Base-by-base conservation (phyloP, 1,140 invertebrate species). In the Melitaea cinxia region DNA sequence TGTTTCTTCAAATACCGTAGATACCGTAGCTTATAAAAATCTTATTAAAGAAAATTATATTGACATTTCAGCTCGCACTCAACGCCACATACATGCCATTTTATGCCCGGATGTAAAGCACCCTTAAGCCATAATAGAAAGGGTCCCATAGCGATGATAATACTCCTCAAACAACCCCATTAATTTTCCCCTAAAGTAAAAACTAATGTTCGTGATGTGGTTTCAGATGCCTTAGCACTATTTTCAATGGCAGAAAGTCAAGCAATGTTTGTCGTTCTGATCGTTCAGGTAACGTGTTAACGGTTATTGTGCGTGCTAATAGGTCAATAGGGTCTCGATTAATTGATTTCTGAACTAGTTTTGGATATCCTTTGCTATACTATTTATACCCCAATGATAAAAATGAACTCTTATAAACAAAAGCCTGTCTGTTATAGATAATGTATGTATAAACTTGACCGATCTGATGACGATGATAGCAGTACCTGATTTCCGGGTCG, bases 101-200 rank as follows among this genome's bases (percentile, higher is more conserved):
- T 67, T 45, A 67, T 56, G 65, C 35, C 54, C 67, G 55, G 65
- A 72, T 67, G 70, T 70, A 66, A 67, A 68, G 68, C 58, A 39
- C 60, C 70, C 68, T 70, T 50, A 54, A 56, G 28, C 37, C 65
- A 59, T 45, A 67, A 76, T 72, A 73, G 65, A 68, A 78, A 71
- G 67, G 68, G 69, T 39, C 72, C 72, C 61, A 72, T 76, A 69
- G 66, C 65, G 61, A 71, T 72, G 68, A 74, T 76, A 72, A 72
- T 74, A 80, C 69, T 77, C 37, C 37, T 42, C 67, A 62, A 70
- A 74, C 63, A 75, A 63, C 70, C 60, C 66, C 70, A 76, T 80
- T 74, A 75, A 74, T 73, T 75, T 75, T 77, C 73, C 72, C 72
- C 59, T 72, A 67, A 64, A 79, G 76, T 79, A 79, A 82, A 79